Conservation (phyloP, 2,888 invertebrate genomes). For the Nomada ferruginata region DNA sequence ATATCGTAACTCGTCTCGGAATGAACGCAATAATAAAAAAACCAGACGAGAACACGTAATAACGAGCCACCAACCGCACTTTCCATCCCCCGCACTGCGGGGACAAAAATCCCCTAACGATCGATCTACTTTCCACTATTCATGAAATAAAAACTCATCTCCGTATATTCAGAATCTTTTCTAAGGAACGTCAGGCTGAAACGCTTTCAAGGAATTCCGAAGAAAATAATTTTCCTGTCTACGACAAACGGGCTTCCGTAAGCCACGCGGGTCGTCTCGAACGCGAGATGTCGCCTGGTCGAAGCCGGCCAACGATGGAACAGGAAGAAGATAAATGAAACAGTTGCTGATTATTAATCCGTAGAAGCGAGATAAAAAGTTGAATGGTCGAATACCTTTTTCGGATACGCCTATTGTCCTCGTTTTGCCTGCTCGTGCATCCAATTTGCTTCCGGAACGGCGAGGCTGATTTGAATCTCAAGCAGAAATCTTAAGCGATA, state of each 20-base stretch:
- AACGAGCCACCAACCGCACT: too few species aligned
- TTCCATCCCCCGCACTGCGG: too few species aligned
- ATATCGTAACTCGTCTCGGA: too few species aligned
- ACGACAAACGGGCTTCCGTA: constrained; percentile 40
- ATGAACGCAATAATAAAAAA: not conserved
- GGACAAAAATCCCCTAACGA: too few species aligned
- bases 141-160: constrained; percentile 1
- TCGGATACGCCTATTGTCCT: not conserved
- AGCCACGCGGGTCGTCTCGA: too few species aligned
- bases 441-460: not conserved
- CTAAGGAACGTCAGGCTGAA: not conserved
- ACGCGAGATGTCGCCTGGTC: not conserved
- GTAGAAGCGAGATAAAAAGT: too few species aligned
- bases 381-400: too few species aligned
- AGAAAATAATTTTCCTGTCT: constrained; percentile 55
- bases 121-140: not conserved
- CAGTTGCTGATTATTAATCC: too few species aligned
- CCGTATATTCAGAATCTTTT: not conserved
- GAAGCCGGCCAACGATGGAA: not conserved
- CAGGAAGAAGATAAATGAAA: not conserved
- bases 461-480: constrained; percentile 21
- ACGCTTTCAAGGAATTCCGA: not conserved
- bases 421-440: not conserved
- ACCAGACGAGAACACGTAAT: not conserved
- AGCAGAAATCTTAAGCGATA: constrained; percentile 23